Conservation (phyloP, 2,888 invertebrate genomes). For the Rhingia campestris region DNA sequence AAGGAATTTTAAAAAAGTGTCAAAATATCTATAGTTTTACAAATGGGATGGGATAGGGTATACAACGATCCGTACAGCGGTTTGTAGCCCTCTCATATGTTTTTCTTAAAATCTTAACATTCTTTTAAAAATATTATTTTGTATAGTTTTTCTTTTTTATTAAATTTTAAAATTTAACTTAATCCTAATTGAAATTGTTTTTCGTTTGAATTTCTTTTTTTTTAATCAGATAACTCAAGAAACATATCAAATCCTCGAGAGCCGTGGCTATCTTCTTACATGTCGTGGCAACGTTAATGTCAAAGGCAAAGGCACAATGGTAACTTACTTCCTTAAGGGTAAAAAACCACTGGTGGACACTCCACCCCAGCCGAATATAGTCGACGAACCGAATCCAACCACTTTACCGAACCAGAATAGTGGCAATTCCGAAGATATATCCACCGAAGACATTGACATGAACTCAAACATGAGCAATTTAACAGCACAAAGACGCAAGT, state of each 20-base stretch:
- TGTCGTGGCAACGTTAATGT: constrained; percentile 95
- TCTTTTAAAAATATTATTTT: too few species aligned
- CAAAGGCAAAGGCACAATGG: constrained; percentile 97
- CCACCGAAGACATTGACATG: constrained; percentile 79
- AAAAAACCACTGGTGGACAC: constrained; percentile 74
- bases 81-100: too few species aligned
- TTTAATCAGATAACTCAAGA: constrained; percentile 93
- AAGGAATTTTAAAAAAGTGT: too few species aligned
- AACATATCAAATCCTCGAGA: constrained; percentile 90
- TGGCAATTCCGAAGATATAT: constrained; percentile 79
- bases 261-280: constrained; percentile 90
- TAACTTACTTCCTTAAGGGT: constrained; percentile 89
- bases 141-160: too few species aligned
- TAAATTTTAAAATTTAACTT: too few species aligned
- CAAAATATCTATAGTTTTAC: too few species aligned
- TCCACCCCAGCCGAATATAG: constrained; percentile 39
- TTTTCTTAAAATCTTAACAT: too few species aligned
- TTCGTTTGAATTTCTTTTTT: neutral
- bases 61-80: too few species aligned
- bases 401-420: constrained; percentile 75
- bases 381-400: constrained; percentile 53
- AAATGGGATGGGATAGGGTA: too few species aligned
- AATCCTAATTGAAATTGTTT: neutral
- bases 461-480: constrained; percentile 80
- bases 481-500: constrained; percentile 82